A percentile compares a stretch with the other conserved stretches of the same genome.
These are phyloP conservation scores for Hyposmocoma kahamanoa DNA, from an alignment of 1,140 invertebrate species.

Conservation along the genomic window DNA sequence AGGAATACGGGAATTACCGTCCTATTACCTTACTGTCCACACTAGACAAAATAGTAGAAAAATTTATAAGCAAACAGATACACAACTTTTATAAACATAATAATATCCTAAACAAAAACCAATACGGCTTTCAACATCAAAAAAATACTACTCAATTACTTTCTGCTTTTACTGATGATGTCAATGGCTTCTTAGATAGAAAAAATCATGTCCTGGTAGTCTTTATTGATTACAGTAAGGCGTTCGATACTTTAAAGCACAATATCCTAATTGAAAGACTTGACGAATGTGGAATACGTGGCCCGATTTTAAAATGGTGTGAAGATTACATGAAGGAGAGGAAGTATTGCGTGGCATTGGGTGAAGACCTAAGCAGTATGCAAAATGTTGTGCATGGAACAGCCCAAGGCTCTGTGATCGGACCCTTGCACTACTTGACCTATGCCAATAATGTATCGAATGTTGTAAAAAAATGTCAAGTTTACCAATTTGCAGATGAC, in stretches of 20 bases:
- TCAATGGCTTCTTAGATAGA: background rate
- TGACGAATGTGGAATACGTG: background rate
- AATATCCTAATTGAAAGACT: background rate
- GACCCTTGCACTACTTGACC: background rate
- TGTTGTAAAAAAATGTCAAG: background rate
- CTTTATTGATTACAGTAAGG: background rate
- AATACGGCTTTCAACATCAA: background rate
- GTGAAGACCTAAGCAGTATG: background rate
- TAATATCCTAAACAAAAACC: background rate
- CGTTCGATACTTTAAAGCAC: background rate
- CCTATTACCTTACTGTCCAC: background rate
- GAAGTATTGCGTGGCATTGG: background rate
- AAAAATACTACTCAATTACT: background rate
- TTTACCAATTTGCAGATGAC: background rate
- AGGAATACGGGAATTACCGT: background rate
- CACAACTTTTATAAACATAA: background rate
- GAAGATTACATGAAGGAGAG: background rate
- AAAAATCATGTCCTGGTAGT: background rate
- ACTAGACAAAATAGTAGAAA: background rate
- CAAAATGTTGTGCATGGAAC: background rate
- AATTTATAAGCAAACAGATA: background rate
- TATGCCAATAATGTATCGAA: background rate
- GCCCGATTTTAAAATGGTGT: background rate
- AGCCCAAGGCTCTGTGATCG: constrained; percentile 1
- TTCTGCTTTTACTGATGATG: background rate